These are phyloP conservation scores for Cercopithecus neglectus DNA, from an alignment of 2,797 vertebrate species.

Conservation along the genomic window DNA sequence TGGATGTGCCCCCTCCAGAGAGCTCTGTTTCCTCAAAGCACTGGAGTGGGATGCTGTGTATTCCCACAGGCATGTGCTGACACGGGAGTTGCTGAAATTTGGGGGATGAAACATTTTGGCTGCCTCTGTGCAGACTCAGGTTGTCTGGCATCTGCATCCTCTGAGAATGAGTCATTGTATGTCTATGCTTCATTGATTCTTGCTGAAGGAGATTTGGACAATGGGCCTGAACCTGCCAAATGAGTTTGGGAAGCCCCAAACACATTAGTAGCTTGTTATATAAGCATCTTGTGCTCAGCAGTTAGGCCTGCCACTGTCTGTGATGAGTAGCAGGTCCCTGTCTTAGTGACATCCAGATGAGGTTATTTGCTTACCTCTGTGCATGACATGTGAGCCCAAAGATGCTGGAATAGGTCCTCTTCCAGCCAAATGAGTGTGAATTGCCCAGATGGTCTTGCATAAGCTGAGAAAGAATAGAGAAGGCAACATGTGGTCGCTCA, in stretches of 20 bases:
- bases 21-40: neutral
- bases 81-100: neutral
- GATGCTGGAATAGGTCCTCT: neutral
- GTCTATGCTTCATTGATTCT: neutral
- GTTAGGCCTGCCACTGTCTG: neutral
- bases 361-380: neutral
- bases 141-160: neutral
- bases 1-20: neutral
- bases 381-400: neutral
- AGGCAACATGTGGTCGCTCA: no score
- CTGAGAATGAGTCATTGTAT: neutral
- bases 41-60: neutral
- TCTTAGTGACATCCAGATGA: neutral
- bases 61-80: accelerated
- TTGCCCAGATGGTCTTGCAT: no score
- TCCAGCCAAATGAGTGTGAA: neutral
- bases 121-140: neutral
- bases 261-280: neutral
- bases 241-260: neutral
- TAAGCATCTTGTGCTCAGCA: neutral
- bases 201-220: slow-evolving; percentile 32
- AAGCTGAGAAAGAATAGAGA: neutral
- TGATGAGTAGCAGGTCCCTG: neutral
- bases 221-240: neutral
- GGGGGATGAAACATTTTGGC: neutral